Conservation (phyloP, 2,888 invertebrate species). For the Petrophora chlorosata region DNA sequence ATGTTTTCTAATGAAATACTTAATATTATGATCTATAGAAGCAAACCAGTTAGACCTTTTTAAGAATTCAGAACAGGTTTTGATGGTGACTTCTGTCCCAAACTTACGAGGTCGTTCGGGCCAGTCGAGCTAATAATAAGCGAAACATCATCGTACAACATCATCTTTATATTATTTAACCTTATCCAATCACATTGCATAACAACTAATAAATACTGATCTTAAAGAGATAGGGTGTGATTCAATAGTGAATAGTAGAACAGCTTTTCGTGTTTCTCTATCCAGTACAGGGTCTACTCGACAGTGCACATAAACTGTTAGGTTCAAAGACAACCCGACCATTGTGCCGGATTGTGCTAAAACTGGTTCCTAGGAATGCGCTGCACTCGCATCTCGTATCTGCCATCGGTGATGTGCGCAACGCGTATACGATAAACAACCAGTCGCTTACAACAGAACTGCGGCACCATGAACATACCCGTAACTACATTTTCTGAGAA, state of each 20-base stretch:
- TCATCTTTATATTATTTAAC: conserved; percentile 15
- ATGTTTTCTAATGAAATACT: conserved; percentile 5
- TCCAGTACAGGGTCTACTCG: conserved; percentile 2
- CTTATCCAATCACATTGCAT: conserved; percentile 9
- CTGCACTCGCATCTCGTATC: conserved; percentile 49
- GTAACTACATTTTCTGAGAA: conserved; percentile 18
- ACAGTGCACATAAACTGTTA: conserved; percentile 29
- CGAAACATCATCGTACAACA: conserved; percentile 4
- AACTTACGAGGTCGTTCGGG: conserved; percentile 51
- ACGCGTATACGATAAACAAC: conserved; percentile 44
- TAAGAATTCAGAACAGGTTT: conserved; percentile 65
- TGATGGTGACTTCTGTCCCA: conserved; percentile 51
- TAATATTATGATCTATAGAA: conserved; percentile 36
- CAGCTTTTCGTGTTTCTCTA: conserved; percentile 9
- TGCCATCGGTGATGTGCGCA: conserved; percentile 46
- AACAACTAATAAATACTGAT: conserved; percentile 1
- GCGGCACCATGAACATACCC: conserved; percentile 1
- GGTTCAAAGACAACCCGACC: conserved; percentile 36
- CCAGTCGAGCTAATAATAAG: conserved; percentile 21
- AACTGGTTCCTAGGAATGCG: conserved; percentile 75
- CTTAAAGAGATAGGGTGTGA: neutral
- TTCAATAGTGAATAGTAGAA: conserved; percentile 10
- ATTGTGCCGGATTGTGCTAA: conserved; percentile 56
- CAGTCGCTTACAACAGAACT: conserved; percentile 36
- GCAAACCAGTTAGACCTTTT: conserved; percentile 48